Evolutionary conservation across 2,888 invertebrate species (phyloP), one percentile per base, ranked within the genome.

Genomic region (Suillia variegata): DNA sequence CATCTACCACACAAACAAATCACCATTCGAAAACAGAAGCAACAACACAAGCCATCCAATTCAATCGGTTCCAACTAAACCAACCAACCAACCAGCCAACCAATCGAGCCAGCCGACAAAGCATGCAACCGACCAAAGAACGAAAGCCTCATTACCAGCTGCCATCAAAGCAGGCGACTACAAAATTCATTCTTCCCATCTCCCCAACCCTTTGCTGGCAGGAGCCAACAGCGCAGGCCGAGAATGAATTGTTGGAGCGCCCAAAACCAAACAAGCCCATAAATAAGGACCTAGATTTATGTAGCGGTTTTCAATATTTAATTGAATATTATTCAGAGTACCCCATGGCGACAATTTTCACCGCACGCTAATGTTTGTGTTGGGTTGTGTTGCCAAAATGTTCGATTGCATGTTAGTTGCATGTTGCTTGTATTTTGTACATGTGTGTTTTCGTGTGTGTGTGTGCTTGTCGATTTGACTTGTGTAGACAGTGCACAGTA

Each of bases 261-360:
- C 17, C 45, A 45, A 59, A 61, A 62, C 67, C 51, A 17, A 57
- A 45, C 51, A 53, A 59, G 63, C 54, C 60, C 70, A 62, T 66
- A 70, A 71, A 69, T 73, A 74, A 76, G 72, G 69, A 70, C 68
- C 71, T 69, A 65, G 71, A 76, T 79, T 78, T 79, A 78, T 77
- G 77, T 67, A 70, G 74, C 73, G 78, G 77, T 74, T 75, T 75
- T 70, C 71, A 74, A 75, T 76, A 73, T 76, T 74, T 76, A 74
- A 76, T 76, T 76, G 73, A 76, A 74, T 76, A 74, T 74, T 70
- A 74, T 76, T 70, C 73, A 76, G 70, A 65, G 67, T 67, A 63
- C 62, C 57, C 26, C n/a, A 57, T 42, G 58, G 58, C 54, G 42
- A 31, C 48, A n/a, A n/a, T n/a, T n/a, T n/a, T n/a, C n/a, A n/a